Percentiles rank a stretch among this genome's conserved stretches.
Evolutionary conservation across 2,888 invertebrate species (phyloP).

Genomic region (Diloba caeruleocephala): DNA sequence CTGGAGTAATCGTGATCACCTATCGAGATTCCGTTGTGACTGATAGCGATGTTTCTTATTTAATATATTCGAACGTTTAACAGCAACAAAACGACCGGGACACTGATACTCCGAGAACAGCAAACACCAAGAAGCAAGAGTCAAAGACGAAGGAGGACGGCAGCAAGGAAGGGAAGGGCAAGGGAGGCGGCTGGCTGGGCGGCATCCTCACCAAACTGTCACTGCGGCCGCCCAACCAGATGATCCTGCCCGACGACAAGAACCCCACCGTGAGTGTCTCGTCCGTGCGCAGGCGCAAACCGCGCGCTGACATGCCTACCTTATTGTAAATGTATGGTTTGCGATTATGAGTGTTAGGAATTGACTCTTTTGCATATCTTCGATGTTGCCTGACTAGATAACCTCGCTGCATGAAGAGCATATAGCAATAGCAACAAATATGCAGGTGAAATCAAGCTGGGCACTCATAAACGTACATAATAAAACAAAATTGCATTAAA

Average conservation of each 20-base stretch:
- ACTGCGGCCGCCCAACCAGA: slow-evolving; percentile 96
- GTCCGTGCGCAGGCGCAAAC: slow-evolving; percentile 8
- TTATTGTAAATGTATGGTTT: slow-evolving; percentile 57
- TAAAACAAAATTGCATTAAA: no score
- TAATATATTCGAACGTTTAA: neutral
- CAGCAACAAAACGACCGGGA: slow-evolving; percentile 90
- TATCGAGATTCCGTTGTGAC: no score
- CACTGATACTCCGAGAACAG: slow-evolving; percentile 87
- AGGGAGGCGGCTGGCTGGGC: slow-evolving; percentile 93
- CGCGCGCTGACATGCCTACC: slow-evolving; percentile 54
- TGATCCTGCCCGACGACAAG: slow-evolving; percentile 98
- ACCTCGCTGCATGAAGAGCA: no score
- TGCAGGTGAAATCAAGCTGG: no score
- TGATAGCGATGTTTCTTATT: neutral
- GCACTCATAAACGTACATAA: no score
- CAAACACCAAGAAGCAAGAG: slow-evolving; percentile 41
- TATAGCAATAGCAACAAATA: no score
- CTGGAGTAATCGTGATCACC: no score
- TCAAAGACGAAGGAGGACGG: slow-evolving; percentile 39
- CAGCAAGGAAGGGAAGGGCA: slow-evolving; percentile 47
- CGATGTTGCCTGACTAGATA: no score
- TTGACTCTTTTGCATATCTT: no score
- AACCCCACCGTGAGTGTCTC: slow-evolving; percentile 93
- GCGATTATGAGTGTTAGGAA: no score
- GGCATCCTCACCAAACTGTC: slow-evolving; percentile 95